Evolutionary conservation across 2,797 vertebrate genomes (phyloP), one percentile per base, ranked within the genome.

Genomic region (Tenualosa thibaudeaui): DNA sequence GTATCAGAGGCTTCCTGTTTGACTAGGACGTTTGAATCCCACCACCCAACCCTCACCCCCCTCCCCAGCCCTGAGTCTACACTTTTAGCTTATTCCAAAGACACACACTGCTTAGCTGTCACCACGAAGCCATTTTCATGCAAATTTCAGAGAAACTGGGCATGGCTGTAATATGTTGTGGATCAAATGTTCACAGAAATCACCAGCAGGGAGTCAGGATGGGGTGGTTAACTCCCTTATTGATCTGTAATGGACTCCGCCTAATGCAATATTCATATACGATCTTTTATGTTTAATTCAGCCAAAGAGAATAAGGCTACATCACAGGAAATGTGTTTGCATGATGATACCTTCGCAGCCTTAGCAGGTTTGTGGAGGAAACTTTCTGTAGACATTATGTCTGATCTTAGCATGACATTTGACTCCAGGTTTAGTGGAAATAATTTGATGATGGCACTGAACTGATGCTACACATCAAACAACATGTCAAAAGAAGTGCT

Each of bases 111-210:
- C 93, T 95, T 95, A 93, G 92, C 90, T 93, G 94, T 93, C 93
- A 93, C 89, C 91, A 92, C 19, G 6, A 17, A 22, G 91, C 92
- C 92, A 94, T 95, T 93, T 91, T 93, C 94, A 95, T 96, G 95
- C 94, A 95, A 96, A 96, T 95, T 89, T 88, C 87, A 88, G 71
- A 86, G 85, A 90, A 93, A 91, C 89, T 90, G 93, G 89, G 85
- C 83, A 51, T 88, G 91, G 90, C 90, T 93, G 95, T 94, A 94
- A 94, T 95, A 94, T 92, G 91, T 90, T 91, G 91, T 90, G 93
- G 94, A 94, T 95, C 94, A 96, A 95, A 95, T 95, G 93, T 95
- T 94, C 92, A 90, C 91, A 90, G 91, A 91, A 94, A 94, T 94
- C 93, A 78, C 0, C 71, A 78, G 15, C 71, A 46, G 37, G 19